Evolutionary conservation across 2,113 vertebrate genomes (phyloP), one percentile per base, ranked within the genome.

Genomic region (Rutilus rutilus): DNA sequence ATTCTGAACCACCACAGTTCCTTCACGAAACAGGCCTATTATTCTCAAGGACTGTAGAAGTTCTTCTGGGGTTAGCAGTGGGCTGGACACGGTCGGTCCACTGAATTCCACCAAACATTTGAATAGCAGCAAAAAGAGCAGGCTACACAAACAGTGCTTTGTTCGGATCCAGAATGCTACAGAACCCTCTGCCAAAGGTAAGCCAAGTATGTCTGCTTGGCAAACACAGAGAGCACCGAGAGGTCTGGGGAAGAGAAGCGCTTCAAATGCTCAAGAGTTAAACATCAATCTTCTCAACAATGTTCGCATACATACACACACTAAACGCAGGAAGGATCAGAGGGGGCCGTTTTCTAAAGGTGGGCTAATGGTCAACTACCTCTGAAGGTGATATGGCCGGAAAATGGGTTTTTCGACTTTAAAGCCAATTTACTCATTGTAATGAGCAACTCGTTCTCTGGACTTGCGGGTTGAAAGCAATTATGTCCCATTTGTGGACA

Each of bases 221-320:
- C 79, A 82, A 82, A 82, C 80, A 82, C 62, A 21, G 60, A 79
- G 77, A 80, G 78, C 78, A 80, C 78, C n/a, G 60, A 27, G 78
- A 80, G 39, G 78, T 82, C 79, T 82, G 62, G 27, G 39, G 15
- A 45, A 45, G 60, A n/a, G 57, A 7, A 57, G 73, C 1, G 62
- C 85, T 60, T 86, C 85, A 50, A 86, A 86, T 50, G 21, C 52
- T 54, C n/a, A 36, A 47, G 73, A 87, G 86, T 87, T 84, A 83
- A 78, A 83, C 73, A 83, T 83, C 81, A 84, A 87, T 78, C 81
- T 33, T 65, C 17, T 60, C 69, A 54, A 54, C 33, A 60, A 59
- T 71, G 69, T 50, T 64, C 47, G n/a, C 71, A 86, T 60, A 69
- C 74, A 78, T 60, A 39, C 76, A 74, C 78, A 36, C 57, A 33